A percentile compares a stretch with the other conserved stretches of the same genome.
Conservation (phyloP, 2,113 vertebrate genomes). For the Craseonycteris thonglongyai region DNA sequence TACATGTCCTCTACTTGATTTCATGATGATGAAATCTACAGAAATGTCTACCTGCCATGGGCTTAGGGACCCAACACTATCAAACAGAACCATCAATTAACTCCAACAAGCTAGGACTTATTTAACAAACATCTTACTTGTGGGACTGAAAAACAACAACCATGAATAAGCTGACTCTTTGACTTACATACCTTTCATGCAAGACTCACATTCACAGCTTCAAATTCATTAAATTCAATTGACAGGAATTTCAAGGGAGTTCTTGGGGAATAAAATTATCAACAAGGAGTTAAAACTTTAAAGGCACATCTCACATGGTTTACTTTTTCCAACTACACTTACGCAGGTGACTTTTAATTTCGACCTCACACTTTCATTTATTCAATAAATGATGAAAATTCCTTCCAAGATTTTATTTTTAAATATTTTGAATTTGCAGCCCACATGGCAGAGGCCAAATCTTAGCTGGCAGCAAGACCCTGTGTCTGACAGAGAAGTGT, state of each 20-base stretch:
- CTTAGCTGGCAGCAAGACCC: slow-evolving; percentile 15
- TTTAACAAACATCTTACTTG: background rate
- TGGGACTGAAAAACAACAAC: background rate
- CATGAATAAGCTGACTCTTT: background rate
- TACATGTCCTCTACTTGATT: background rate
- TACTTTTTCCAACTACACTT: slow-evolving; percentile 41
- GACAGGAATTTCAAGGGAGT: background rate
- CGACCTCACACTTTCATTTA: slow-evolving; percentile 15
- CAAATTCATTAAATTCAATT: slow-evolving; percentile 1
- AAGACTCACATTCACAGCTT: background rate
- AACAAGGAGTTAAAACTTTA: slow-evolving; percentile 1
- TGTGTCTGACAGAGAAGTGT: background rate
- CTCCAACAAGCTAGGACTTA: background rate
- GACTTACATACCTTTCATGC: background rate
- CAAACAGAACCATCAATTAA: background rate
- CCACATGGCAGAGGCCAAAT: slow-evolving; percentile 13
- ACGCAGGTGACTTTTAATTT: slow-evolving; percentile 23
- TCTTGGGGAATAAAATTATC: background rate
- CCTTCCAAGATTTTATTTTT: slow-evolving; percentile 52
- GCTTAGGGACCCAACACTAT: background rate
- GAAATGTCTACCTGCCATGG: background rate
- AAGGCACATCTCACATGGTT: background rate
- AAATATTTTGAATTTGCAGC: slow-evolving; percentile 36
- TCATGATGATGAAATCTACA: slow-evolving; percentile 17
- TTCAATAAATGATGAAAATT: slow-evolving; percentile 44